These are phyloP conservation scores for Gymnothorax reevesii DNA, from an alignment of 2,797 vertebrate species.

Conservation along the genomic window DNA sequence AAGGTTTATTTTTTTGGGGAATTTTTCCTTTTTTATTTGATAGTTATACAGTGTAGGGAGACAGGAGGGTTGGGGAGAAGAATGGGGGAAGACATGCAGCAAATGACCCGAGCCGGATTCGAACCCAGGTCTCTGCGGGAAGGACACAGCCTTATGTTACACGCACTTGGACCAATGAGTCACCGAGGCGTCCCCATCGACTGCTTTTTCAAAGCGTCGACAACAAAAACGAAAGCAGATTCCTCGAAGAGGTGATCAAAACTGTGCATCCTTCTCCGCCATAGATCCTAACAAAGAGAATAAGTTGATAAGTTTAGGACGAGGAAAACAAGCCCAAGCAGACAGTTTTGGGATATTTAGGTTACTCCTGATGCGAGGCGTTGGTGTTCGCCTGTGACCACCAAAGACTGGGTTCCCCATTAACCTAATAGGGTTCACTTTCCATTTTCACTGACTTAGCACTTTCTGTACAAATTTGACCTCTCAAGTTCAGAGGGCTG, in stretches of 20 bases:
- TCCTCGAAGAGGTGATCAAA: slow-evolving; percentile 40
- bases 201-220: slow-evolving; percentile 37
- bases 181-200: no score
- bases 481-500: slow-evolving; percentile 61
- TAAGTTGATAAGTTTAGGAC: neutral
- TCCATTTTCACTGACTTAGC: slow-evolving; percentile 32
- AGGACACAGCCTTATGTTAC: no score
- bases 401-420: slow-evolving; percentile 41
- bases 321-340: slow-evolving; percentile 38
- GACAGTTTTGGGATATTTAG: slow-evolving; percentile 31
- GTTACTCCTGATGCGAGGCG: slow-evolving; percentile 42
- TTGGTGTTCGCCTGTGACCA: slow-evolving; percentile 28
- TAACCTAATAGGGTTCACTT: slow-evolving; percentile 38
- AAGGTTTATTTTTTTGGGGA: no score
- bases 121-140: no score
- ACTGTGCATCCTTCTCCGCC: slow-evolving; percentile 7
- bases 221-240: slow-evolving; percentile 54
- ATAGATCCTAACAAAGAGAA: neutral
- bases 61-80: no score
- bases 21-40: no score
- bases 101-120: no score
- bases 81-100: no score
- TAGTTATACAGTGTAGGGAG: no score
- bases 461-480: slow-evolving; percentile 38
- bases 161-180: no score